A percentile compares a stretch with the other conserved stretches of the same genome.
phyloP scores from a whole-genome alignment of 2,797 vertebrate species.

The Coracias cyanogaster region DNA sequence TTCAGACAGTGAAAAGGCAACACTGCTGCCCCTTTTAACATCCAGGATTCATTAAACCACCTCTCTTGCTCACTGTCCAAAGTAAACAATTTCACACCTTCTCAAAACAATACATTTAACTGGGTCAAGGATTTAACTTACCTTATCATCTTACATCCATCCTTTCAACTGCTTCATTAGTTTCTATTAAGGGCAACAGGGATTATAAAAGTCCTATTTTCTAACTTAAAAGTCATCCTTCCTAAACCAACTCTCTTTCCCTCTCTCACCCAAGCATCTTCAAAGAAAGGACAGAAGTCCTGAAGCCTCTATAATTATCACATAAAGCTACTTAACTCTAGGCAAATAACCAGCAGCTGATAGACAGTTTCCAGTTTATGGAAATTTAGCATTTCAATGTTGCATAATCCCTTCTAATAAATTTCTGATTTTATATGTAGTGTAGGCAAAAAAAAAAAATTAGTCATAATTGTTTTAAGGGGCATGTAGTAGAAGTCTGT shows the following conservation, averaged over 20 bases:
- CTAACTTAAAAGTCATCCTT: neutral
- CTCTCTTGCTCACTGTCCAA: neutral
- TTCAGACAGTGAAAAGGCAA: neutral
- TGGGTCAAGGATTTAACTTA: neutral
- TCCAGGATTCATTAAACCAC: neutral
- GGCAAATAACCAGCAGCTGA: neutral
- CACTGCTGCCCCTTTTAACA: neutral
- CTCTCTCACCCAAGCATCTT: neutral
- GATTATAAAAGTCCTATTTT: conserved; percentile 9
- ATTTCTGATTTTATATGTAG: neutral
- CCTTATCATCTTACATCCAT: neutral
- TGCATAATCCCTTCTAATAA: neutral
- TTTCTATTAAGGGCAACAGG: conserved; percentile 37
- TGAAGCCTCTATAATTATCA: neutral
- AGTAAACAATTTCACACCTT: neutral
- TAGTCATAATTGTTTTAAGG: neutral
- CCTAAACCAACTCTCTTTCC: neutral
- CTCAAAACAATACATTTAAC: neutral
- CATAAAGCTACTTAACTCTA: neutral
- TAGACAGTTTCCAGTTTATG: neutral
- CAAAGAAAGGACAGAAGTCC: neutral
- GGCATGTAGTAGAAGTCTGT: neutral
- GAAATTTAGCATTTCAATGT: neutral
- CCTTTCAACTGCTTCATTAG: conserved; percentile 24
- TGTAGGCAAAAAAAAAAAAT: neutral